Evolutionary conservation across 2,797 vertebrate species (phyloP).

Genomic region (Leucoraja ocellata): DNA sequence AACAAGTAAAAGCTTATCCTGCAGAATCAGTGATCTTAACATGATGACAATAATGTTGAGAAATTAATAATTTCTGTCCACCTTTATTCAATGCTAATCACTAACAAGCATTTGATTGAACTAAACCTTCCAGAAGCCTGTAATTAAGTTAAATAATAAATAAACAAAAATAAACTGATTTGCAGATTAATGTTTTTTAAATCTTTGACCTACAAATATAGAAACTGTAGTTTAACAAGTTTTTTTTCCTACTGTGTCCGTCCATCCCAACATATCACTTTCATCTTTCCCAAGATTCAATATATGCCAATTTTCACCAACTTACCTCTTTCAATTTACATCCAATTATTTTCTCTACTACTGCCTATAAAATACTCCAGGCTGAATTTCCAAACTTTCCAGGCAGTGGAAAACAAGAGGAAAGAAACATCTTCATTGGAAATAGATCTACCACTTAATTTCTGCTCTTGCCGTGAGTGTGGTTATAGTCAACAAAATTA

Average conservation of each 20-base stretch:
- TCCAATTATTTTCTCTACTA: background rate
- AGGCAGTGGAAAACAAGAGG: background rate
- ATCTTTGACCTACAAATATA: background rate
- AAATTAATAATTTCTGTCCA: background rate
- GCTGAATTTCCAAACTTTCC: background rate
- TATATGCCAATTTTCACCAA: background rate
- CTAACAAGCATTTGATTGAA: background rate
- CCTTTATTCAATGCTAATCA: background rate
- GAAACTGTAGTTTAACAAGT: background rate
- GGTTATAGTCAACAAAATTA: too few relatives aligned
- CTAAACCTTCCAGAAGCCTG: background rate
- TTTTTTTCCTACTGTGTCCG: background rate
- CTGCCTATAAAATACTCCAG: background rate
- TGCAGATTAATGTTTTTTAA: background rate
- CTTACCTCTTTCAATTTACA: background rate
- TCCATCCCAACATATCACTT: background rate
- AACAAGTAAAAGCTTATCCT: background rate
- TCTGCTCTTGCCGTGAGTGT: too few relatives aligned
- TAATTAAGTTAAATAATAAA: background rate
- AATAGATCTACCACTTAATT: background rate
- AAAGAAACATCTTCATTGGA: background rate
- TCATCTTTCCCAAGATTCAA: background rate
- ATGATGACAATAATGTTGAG: background rate
- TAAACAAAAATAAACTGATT: background rate
- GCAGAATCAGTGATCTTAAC: background rate